Base-by-base conservation (phyloP, 2,113 vertebrate species). In the Macquaria ambigua region DNA sequence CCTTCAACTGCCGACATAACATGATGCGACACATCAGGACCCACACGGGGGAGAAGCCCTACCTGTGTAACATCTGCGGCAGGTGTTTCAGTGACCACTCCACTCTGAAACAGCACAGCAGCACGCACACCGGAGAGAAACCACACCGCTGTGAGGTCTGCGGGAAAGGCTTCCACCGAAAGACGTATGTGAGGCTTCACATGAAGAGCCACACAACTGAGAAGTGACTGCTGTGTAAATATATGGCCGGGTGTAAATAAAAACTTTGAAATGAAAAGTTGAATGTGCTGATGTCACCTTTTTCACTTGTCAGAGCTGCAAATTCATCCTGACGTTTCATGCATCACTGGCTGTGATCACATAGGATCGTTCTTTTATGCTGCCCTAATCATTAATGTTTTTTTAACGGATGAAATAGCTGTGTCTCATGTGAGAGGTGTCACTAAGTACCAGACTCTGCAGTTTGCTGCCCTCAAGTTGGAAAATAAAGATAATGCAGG, bases 1-100 rank as follows among this genome's bases (percentile, higher is more conserved):
- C 91, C 72, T 94, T 94, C 88, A 94, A 92, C 88, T 91, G 87
- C 11, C 43, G 84, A 1, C 90, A 93, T 69, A 93, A 95, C 78
- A 90, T 95, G 90, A 84, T 82, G 73, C 92, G 93, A 1, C 93
- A 95, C 61, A 69, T 88, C 55, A 37, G 91, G 79, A 91, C 76
- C 2, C 93, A 80, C 90, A 93, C 89, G 1, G 90, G 91, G 0
- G 91, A 91, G 67, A 91, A 90, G 43, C 91, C 91, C 1, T 91
- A 85, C 55, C 82, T 87, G 63, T 93, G 94, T 25, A 68, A 34
- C 41, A 80, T 82, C 23, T 95, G 94, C 15, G 89, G 90, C 5
- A 75, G 85, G 0, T 28, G 75, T 0, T 93, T 93, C 67, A 82
- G 84, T 4, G 92, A 92, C 81, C 87, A 72, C 8, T 84, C 89